Conservation (phyloP, 2,797 vertebrate species). For the Poeciliopsis infans region DNA sequence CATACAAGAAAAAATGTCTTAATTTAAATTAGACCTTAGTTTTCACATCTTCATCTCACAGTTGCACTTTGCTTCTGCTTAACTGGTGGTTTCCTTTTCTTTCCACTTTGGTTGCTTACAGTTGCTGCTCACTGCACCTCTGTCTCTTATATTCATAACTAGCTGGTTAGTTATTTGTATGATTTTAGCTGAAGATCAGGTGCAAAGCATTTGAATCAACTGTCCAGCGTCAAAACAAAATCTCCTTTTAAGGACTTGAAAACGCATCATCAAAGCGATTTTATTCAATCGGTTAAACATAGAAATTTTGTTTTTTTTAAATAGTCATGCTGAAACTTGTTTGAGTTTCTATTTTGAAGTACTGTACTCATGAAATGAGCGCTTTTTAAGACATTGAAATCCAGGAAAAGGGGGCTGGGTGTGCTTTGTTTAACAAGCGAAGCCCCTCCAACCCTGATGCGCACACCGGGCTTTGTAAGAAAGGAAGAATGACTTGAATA, state of each 20-base stretch:
- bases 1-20: constrained; percentile 63
- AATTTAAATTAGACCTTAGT: constrained; percentile 55
- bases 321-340: constrained; percentile 71
- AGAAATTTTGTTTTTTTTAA: constrained; percentile 57
- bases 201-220: constrained; percentile 68
- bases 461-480: constrained; percentile 78
- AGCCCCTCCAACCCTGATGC: constrained; percentile 67
- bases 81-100: constrained; percentile 43
- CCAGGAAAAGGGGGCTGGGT: constrained; percentile 72
- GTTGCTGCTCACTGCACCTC: constrained; percentile 55
- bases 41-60: constrained; percentile 60
- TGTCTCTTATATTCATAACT: constrained; percentile 50
- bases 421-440: constrained; percentile 60
- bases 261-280: constrained; percentile 36
- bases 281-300: constrained; percentile 55
- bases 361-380: constrained; percentile 87
- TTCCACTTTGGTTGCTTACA: constrained; percentile 50
- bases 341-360: constrained; percentile 78
- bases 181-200: constrained; percentile 62
- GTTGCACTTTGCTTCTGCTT: constrained; percentile 57
- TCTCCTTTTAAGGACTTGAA: constrained; percentile 37
- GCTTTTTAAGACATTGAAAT: constrained; percentile 79
- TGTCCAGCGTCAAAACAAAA: constrained; percentile 47
- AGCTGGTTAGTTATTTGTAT: constrained; percentile 51
- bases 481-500: constrained; percentile 79